phyloP scores from a whole-genome alignment of 2,797 vertebrate species.

The Borostomias antarcticus region DNA sequence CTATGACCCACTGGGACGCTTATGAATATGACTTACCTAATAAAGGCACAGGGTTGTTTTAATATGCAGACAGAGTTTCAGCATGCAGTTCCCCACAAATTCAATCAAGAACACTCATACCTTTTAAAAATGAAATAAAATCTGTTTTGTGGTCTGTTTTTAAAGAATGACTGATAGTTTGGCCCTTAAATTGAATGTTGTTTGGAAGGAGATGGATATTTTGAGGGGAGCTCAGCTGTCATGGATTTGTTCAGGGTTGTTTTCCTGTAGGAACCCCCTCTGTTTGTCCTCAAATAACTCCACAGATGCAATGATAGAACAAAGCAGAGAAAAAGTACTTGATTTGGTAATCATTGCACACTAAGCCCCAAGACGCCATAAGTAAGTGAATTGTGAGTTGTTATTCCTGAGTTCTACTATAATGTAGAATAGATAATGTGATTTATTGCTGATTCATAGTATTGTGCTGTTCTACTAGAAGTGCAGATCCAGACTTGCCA shows the following conservation, averaged over 20 bases:
- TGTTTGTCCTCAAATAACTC: constrained; percentile 19
- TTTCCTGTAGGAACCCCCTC: too few species aligned
- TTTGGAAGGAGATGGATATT: constrained; percentile 19
- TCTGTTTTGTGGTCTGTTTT: constrained; percentile 17
- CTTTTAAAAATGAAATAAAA: constrained; percentile 18
- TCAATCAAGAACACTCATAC: constrained; percentile 21
- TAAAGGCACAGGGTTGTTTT: constrained; percentile 33
- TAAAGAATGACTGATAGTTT: constrained; percentile 26
- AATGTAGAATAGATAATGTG: constrained; percentile 8
- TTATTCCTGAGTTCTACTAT: neutral
- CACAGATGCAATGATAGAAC: neutral
- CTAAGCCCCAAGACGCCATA: neutral
- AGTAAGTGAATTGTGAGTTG: constrained; percentile 4
- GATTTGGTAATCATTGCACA: neutral
- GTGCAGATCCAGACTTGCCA: constrained; percentile 42
- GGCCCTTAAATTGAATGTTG: constrained; percentile 7
- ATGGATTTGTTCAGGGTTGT: neutral
- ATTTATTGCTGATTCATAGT: too few species aligned
- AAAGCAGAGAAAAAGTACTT: neutral
- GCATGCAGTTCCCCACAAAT: neutral
- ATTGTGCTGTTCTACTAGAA: constrained; percentile 57
- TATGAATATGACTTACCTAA: constrained; percentile 22
- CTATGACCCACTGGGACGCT: constrained; percentile 14
- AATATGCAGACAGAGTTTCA: constrained; percentile 25
- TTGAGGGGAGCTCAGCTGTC: neutral